A percentile compares a stretch with the other conserved stretches of the same genome.
phyloP scores from a whole-genome alignment of 2,888 invertebrate species.

The Ariolimax columbianus region DNA sequence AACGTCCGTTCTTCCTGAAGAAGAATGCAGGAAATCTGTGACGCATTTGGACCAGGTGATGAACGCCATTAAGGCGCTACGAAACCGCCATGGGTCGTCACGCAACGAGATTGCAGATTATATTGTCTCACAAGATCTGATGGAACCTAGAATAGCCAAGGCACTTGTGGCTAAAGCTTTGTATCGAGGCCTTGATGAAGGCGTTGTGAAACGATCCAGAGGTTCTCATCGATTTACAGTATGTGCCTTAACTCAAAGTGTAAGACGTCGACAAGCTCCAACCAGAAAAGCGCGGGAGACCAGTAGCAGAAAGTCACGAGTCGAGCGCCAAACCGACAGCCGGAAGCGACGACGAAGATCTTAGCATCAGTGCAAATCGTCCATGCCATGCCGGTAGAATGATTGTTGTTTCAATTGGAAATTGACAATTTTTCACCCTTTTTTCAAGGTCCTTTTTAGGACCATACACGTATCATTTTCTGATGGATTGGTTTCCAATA shows the following conservation, averaged over 20 bases:
- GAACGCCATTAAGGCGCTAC: constrained; percentile 35
- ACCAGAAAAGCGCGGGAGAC: neutral
- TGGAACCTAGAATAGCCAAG: constrained; percentile 30
- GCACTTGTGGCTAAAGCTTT: constrained; percentile 44
- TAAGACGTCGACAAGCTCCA: neutral
- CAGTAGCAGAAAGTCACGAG: neutral
- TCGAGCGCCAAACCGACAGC: neutral
- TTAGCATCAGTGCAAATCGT: neutral
- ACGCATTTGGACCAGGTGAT: constrained; percentile 40
- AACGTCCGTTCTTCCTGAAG: constrained; percentile 3
- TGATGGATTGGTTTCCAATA: neutral
- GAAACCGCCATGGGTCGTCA: constrained; percentile 16
- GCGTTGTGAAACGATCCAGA: constrained; percentile 12
- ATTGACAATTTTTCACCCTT: neutral
- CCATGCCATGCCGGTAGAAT: neutral
- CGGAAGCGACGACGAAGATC: neutral
- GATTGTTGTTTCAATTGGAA: neutral
- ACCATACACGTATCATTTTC: neutral
- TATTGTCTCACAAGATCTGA: constrained; percentile 31
- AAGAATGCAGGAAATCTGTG: neutral
- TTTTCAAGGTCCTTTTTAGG: constrained; percentile 47
- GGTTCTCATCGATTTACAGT: constrained; percentile 25
- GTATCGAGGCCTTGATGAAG: constrained; percentile 37
- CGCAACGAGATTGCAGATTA: constrained; percentile 42
- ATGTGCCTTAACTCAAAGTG: neutral